Evolutionary conservation across 2,888 invertebrate genomes (phyloP), one percentile per base, ranked within the genome.

Genomic region (Eupithecia inturbata): DNA sequence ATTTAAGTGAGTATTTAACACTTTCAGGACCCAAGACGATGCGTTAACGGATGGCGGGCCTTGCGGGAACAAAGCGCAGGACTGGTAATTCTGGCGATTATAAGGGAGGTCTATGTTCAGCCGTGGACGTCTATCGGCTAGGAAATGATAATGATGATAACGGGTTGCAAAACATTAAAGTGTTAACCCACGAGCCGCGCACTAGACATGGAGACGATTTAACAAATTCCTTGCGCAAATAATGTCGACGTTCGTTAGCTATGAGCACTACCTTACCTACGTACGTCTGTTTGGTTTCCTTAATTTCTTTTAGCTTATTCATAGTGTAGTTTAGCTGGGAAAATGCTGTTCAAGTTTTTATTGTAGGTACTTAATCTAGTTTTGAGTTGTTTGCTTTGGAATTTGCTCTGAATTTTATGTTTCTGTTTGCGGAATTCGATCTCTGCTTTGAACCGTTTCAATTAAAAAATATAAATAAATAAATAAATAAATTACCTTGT

Each of bases 161-260:
- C 16, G 45, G 19, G 45, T 45, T 5, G 49, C 3, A 49, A n/a
- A 45, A 6, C 49, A 0, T 16, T 14, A 36, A 63, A n/a, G 57
- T n/a, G 72, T n/a, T 63, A 72, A n/a, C 9, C 0, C 36, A 75
- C 41, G 10, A 28, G 26, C 67, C 72, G 64, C 1, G 33, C n/a
- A 33, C 67, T 76, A 53, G 67, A 71, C 75, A 63, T 68, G 70
- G 78, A 78, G 78, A 73, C 75, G 79, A 79, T 80, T 79, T 76
- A 71, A 80, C 82, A 83, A 84, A 84, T 84, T 82, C 79, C 81
- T 82, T 82, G 70, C 33, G 76, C 77, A 84, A 84, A 84, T 79
- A 83, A 74, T 74, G 72, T 45, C 75, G 71, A 67, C 79, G 77
- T 79, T 80, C 79, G 79, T 80, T 80, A 80, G 76, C 75, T 74